These are phyloP conservation scores for human (Homo sapiens) DNA, from an alignment of 2,113 vertebrate genomes.

Conservation along the genomic window DNA sequence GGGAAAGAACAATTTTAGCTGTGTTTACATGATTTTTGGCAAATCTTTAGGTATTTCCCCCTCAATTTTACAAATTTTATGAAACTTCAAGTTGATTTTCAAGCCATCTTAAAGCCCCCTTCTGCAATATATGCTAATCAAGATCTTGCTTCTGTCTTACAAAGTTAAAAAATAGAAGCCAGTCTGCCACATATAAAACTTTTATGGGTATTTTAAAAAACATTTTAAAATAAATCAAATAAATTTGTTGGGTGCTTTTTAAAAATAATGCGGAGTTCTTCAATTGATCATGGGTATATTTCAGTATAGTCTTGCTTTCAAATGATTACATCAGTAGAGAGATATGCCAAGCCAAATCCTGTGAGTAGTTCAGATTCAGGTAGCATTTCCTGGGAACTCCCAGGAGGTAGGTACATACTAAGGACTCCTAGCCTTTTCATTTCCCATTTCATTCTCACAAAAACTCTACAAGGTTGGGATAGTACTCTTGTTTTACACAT, in stretches of 20 bases:
- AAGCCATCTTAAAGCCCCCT: not conserved
- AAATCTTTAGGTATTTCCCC: not conserved
- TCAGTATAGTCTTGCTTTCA: not conserved
- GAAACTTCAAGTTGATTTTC: not conserved
- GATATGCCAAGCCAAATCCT: not conserved
- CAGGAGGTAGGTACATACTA: not conserved
- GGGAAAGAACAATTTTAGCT: not conserved
- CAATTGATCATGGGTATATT: not conserved
- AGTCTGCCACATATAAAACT: not conserved
- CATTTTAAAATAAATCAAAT: slow-evolving; percentile 31
- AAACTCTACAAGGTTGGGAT: not conserved
- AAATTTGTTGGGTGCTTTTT: not conserved
- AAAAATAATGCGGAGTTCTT: not conserved
- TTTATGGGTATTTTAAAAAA: not conserved
- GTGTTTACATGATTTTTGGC: not conserved
- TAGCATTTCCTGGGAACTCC: not conserved
- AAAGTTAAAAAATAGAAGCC: not conserved
- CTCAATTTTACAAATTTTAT: not conserved
- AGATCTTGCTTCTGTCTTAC: not conserved
- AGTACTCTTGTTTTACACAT: not conserved
- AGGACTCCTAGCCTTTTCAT: not conserved
- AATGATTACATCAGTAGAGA: not conserved
- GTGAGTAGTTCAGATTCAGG: not conserved
- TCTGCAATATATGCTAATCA: not conserved
- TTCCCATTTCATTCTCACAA: not conserved